Base-by-base conservation (phyloP, 2,797 vertebrate genomes). In the Cuniculus paca region DNA sequence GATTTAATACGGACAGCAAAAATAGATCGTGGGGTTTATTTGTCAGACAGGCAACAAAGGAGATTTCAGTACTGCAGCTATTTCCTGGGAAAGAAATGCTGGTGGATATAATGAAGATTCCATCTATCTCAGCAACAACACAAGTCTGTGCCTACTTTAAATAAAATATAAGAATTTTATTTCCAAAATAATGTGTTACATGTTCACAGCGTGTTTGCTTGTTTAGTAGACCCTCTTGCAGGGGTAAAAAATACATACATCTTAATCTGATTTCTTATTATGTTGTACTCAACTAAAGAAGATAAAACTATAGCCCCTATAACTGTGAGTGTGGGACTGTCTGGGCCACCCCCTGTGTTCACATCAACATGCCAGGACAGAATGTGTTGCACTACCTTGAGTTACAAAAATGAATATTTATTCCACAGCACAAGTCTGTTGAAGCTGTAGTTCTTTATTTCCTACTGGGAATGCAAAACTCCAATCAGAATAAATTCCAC, bases 301-400 rank as follows among this genome's bases (percentile, higher is more conserved):
- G 17, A 6, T 6, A 85, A 42, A 72, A 42, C 28, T 54, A 8
- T 42, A 14, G 22, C 74, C 34, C n/a, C 61, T 58, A 42, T 50
- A 1, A 20, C 61, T 58, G 19, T 22, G 3, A 58, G 14, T 10
- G 1, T 31, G 54, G 4, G 39, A 16, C 19, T 11, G 34, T 65
- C 24, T 11, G 56, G 24, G 3, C 0, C 2, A 74, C n/a, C 13
- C 5, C 22, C 52, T 14, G 10, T 20, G 0, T 9, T 28, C 74
- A 0, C 2, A 1, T 77, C 5, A 24, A n/a, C 20, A 9, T 0
- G 0, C 82, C 58, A 54, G 24, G 20, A 45, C 83, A 36, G 0
- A 0, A 11, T 4, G 17, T 54, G 56, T 34, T 39, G 5, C 0
- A 0, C 42, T 1, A 26, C 36, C 72, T 74, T 31, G 22, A 84